A percentile compares a stretch with the other conserved stretches of the same genome.
Evolutionary conservation across 2,888 invertebrate species (phyloP).

Genomic region (Mycalesis mineus): DNA sequence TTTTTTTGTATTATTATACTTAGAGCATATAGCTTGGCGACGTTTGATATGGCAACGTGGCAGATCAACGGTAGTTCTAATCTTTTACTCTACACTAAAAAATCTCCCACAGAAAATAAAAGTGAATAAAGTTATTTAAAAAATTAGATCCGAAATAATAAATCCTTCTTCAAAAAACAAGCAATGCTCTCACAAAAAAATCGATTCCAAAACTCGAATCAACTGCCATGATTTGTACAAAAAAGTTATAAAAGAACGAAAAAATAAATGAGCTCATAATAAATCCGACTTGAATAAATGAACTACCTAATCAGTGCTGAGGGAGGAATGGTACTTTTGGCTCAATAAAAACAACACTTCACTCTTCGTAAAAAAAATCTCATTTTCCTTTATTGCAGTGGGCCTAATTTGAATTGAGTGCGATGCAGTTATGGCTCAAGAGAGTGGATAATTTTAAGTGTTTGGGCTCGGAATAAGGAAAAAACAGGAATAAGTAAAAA

Average conservation of each 20-base stretch:
- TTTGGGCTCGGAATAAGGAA: constrained; percentile 37
- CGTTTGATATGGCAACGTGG: too few species aligned
- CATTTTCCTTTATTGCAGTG: constrained; percentile 74
- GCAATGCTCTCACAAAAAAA: constrained; percentile 1
- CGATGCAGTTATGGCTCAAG: constrained; percentile 76
- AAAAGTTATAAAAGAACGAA: constrained; percentile 45
- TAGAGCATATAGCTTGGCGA: too few species aligned
- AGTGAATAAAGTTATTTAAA: too few species aligned
- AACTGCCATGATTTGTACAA: constrained; percentile 31
- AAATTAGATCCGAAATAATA: too few species aligned
- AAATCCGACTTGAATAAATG: constrained; percentile 68
- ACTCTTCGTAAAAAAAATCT: constrained; percentile 71
- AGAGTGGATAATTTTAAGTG: constrained; percentile 74
- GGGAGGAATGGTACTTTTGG: constrained; percentile 47
- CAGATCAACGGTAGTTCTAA: too few species aligned
- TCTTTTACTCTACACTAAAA: too few species aligned
- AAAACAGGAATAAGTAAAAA: constrained; percentile 21
- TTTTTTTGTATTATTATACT: too few species aligned
- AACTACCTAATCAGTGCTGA: constrained; percentile 64
- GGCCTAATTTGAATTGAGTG: constrained; percentile 76
- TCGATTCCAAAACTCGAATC: constrained; percentile 32
- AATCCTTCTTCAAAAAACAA: background rate
- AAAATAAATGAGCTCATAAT: constrained; percentile 67
- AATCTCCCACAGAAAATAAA: too few species aligned
- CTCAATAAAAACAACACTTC: constrained; percentile 73